Conservation (phyloP, 2,113 vertebrate genomes). For the Elephas maximus region DNA sequence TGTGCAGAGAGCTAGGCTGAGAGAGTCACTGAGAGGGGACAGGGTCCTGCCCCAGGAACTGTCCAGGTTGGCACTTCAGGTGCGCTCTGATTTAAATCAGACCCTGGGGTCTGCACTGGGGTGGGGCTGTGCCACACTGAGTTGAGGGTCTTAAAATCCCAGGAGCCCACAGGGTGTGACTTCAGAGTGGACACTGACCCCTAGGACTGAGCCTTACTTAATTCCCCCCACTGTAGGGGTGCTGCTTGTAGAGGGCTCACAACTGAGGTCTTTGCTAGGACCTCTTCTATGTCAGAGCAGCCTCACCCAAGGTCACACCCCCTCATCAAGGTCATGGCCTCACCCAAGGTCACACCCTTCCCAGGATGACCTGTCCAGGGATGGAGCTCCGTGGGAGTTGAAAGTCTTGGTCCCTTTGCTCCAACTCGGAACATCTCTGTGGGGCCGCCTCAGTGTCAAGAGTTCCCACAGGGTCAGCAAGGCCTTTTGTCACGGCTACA, state of each 20-base stretch:
- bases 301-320: background rate
- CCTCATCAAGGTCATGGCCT: no score
- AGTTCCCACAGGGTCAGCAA: background rate
- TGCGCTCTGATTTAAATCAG: no score
- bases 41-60: background rate
- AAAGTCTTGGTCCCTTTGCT: no score
- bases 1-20: background rate
- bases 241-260: background rate
- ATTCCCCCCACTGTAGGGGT: background rate
- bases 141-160: background rate
- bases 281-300: background rate
- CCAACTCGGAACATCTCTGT: background rate
- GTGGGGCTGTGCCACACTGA: no score
- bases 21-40: background rate
- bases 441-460: background rate
- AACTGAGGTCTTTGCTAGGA: background rate
- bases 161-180: no score
- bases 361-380: background rate
- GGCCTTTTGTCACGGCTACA: background rate
- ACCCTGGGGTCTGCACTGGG: no score
- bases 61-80: background rate
- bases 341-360: background rate
- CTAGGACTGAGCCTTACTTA: background rate
- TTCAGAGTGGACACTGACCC: no score
- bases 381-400: no score